Conservation (phyloP, 2,113 vertebrate genomes). For the Apistogramma diplotaenia region DNA sequence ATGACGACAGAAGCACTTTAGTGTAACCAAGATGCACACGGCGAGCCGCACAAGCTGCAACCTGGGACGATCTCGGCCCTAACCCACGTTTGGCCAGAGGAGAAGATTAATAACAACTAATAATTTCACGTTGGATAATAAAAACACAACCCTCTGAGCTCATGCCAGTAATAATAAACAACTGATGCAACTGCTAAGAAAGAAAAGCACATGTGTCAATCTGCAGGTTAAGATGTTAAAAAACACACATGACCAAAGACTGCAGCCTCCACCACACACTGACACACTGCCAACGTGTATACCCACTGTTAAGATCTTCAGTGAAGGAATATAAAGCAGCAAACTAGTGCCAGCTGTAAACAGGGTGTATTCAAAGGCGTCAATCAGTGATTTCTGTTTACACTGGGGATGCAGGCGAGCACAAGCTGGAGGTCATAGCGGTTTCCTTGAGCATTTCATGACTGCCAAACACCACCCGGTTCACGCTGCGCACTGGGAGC, state of each 20-base stretch:
- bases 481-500: not conserved
- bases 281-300: not conserved
- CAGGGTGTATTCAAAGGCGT: conserved; percentile 34
- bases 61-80: not conserved
- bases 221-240: not conserved
- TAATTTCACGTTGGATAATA: not conserved
- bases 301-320: not conserved
- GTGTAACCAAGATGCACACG: not conserved
- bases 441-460: not conserved
- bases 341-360: not conserved
- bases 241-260: not conserved
- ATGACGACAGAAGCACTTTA: conserved; percentile 2
- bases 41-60: not conserved
- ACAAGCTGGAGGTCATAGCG: conserved; percentile 14
- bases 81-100: not conserved
- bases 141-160: not conserved
- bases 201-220: not conserved
- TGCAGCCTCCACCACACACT: not conserved
- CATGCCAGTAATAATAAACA: not conserved
- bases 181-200: not conserved
- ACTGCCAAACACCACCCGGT: not conserved
- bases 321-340: not conserved
- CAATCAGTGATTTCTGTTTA: conserved; percentile 11
- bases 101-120: not conserved
- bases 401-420: not conserved